Evolutionary conservation across 2,113 vertebrate genomes (phyloP).

Genomic region (Ammospiza nelsoni): DNA sequence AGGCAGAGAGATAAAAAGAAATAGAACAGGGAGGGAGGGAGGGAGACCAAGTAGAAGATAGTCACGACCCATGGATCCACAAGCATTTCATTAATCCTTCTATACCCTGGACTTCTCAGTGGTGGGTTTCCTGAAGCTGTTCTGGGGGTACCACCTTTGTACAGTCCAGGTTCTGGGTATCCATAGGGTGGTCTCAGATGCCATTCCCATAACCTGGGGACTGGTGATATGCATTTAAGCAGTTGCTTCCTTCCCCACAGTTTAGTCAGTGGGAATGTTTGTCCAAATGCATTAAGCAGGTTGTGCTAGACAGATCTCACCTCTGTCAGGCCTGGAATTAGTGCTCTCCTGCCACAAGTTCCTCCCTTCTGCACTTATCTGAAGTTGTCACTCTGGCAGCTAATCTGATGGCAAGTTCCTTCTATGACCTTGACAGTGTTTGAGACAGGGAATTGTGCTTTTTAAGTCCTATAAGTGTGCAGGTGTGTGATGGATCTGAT

Average conservation of each 20-base stretch:
- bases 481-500: background rate
- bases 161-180: background rate
- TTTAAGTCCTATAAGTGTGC: background rate
- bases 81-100: background rate
- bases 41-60: background rate
- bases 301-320: background rate
- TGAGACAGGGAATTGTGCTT: background rate
- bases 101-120: background rate
- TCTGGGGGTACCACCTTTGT: background rate
- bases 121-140: background rate
- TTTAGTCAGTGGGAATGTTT: background rate
- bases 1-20: background rate
- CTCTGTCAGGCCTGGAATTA: background rate
- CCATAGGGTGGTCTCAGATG: background rate
- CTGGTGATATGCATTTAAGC: background rate
- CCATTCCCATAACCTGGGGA: background rate
- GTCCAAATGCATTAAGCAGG: too few relatives aligned
- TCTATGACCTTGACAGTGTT: background rate
- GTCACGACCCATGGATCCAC: background rate
- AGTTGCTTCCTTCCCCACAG: background rate
- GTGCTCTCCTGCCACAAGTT: background rate
- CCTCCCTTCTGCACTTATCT: background rate
- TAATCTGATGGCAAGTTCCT: background rate
- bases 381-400: background rate
- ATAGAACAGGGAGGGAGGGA: background rate